These are phyloP conservation scores for Apistogramma diplotaenia DNA, from an alignment of 2,113 vertebrate genomes.

Conservation along the genomic window DNA sequence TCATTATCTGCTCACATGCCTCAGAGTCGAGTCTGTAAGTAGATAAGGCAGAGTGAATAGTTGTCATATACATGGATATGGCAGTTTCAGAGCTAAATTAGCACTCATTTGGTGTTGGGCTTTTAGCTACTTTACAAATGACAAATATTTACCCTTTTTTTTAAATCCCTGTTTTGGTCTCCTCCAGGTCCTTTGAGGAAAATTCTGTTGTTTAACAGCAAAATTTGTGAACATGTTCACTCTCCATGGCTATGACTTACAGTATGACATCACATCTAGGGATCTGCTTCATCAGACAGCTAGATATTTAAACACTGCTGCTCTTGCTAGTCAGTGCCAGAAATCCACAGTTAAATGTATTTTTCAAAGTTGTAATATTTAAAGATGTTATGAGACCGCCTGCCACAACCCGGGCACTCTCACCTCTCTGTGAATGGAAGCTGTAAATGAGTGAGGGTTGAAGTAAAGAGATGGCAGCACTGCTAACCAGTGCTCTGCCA, in stretches of 20 bases:
- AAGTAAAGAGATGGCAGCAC: background rate
- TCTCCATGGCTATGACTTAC: accelerated
- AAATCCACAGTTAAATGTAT: background rate
- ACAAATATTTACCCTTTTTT: background rate
- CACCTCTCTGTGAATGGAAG: background rate
- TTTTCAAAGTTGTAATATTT: background rate
- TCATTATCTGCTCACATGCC: background rate
- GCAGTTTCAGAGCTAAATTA: background rate
- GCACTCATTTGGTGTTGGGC: background rate
- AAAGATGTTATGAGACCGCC: background rate
- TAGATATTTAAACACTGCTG: background rate
- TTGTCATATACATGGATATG: background rate
- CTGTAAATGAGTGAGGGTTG: background rate
- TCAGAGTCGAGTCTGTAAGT: background rate
- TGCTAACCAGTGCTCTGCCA: background rate
- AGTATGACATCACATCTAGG: background rate
- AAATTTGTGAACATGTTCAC: background rate
- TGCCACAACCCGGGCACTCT: too few species aligned
- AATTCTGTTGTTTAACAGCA: background rate
- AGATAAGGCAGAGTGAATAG: background rate
- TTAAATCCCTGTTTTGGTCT: background rate
- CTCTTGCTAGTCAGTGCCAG: background rate
- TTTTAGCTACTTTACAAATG: background rate
- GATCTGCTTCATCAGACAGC: too few species aligned
- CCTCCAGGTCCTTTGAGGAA: background rate